Percentiles rank a stretch among this genome's conserved stretches.
Conservation (phyloP, 2,888 invertebrate genomes). For the Muscina levida region DNA sequence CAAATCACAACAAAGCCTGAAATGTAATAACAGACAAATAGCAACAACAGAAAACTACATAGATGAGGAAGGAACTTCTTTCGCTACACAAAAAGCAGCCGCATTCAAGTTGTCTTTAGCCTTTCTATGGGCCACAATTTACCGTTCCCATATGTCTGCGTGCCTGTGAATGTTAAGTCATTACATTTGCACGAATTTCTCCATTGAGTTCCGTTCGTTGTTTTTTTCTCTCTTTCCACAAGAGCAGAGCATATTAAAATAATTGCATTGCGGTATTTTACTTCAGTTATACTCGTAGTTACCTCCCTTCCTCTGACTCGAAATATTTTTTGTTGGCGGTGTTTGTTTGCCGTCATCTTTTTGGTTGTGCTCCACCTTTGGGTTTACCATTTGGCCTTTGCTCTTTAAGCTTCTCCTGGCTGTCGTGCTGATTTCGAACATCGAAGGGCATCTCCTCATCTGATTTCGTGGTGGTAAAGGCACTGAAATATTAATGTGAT, state of each 20-base stretch:
- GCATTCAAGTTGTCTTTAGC: too few relatives aligned
- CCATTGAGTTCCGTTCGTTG: neutral
- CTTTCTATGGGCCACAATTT: too few relatives aligned
- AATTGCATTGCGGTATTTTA: constrained; percentile 58
- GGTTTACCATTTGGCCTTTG: constrained; percentile 3
- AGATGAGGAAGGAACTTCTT: neutral
- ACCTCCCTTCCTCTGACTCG: neutral
- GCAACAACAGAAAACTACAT: neutral
- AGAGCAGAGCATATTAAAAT: constrained; percentile 58
- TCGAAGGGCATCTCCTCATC: too few relatives aligned
- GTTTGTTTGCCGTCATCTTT: neutral
- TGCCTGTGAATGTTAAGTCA: too few relatives aligned
- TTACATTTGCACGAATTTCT: neutral
- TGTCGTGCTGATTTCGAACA: neutral
- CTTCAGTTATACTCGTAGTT: neutral
- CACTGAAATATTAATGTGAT: too few relatives aligned
- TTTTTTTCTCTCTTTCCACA: constrained; percentile 1
- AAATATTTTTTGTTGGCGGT: neutral
- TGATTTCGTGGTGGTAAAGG: too few relatives aligned
- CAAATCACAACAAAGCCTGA: neutral
- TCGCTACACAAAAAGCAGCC: too few relatives aligned
- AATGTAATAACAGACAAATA: too few relatives aligned
- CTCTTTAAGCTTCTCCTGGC: neutral
- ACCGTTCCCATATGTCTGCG: too few relatives aligned
- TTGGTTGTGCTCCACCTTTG: neutral